Conservation (phyloP, 2,888 invertebrate genomes). For the Trichogramma dendrolimi region DNA sequence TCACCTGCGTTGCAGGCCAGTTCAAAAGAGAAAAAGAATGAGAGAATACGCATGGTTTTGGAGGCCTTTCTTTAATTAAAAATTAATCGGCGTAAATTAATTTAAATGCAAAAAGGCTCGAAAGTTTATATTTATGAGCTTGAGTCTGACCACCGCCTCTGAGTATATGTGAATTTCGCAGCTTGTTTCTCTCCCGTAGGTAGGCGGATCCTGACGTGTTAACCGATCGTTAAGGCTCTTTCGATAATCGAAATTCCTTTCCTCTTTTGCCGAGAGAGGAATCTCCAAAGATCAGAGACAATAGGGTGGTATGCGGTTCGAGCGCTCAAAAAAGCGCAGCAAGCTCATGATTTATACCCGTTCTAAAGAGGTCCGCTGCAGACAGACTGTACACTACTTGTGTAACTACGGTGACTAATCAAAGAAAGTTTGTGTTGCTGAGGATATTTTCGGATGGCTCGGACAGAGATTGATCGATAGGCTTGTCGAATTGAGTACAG, state of each 20-base stretch:
- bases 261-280: not conserved
- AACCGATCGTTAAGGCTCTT: slow-evolving; percentile 47
- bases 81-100: slow-evolving; percentile 51
- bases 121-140: too few species aligned
- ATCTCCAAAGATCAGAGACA: slow-evolving; percentile 39
- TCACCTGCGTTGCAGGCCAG: too few species aligned
- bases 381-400: too few species aligned
- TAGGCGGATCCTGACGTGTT: slow-evolving; percentile 48
- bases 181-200: slow-evolving; percentile 34
- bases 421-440: too few species aligned
- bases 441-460: too few species aligned
- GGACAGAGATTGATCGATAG: too few species aligned
- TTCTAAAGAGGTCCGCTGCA: too few species aligned
- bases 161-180: slow-evolving; percentile 42
- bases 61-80: slow-evolving; percentile 45
- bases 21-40: too few species aligned
- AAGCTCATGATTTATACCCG: too few species aligned
- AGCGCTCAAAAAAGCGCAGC: too few species aligned
- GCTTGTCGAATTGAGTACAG: too few species aligned
- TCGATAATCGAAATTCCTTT: slow-evolving; percentile 50
- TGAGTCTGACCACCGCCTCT: not conserved
- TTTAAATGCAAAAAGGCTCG: slow-evolving; percentile 45
- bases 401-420: too few species aligned
- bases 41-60: not conserved
- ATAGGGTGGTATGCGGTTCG: not conserved